Conservation (phyloP, 2,113 vertebrate genomes). For the Panthera tigris region DNA sequence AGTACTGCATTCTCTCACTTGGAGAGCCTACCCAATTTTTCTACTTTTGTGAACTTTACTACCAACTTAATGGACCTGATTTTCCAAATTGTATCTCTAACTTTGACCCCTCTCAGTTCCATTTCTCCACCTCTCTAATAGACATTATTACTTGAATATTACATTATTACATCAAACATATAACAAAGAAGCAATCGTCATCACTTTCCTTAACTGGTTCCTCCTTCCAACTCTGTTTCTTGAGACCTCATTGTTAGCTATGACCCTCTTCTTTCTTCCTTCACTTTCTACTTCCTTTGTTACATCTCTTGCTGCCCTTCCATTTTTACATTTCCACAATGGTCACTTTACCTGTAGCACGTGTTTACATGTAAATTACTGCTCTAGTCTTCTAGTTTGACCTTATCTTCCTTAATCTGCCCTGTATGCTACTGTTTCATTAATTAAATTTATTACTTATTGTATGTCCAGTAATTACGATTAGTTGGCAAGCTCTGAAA, state of each 20-base stretch:
- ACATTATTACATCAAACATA: neutral
- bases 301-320: neutral
- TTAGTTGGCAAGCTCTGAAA: neutral
- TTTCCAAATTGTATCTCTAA: neutral
- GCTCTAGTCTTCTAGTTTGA: neutral
- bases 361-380: neutral
- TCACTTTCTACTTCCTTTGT: neutral
- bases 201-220: neutral
- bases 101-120: neutral
- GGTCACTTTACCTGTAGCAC: neutral
- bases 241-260: neutral
- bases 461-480: neutral
- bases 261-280: neutral
- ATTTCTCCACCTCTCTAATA: neutral
- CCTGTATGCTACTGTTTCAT: neutral
- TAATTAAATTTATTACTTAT: neutral
- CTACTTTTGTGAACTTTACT: neutral
- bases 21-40: neutral
- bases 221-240: neutral
- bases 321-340: neutral
- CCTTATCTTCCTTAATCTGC: neutral
- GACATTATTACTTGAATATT: neutral
- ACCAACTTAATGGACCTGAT: neutral
- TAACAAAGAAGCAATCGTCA: neutral
- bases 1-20: neutral